These are phyloP conservation scores for Ciconia nigra DNA, from an alignment of 2,797 vertebrate genomes.

Conservation along the genomic window DNA sequence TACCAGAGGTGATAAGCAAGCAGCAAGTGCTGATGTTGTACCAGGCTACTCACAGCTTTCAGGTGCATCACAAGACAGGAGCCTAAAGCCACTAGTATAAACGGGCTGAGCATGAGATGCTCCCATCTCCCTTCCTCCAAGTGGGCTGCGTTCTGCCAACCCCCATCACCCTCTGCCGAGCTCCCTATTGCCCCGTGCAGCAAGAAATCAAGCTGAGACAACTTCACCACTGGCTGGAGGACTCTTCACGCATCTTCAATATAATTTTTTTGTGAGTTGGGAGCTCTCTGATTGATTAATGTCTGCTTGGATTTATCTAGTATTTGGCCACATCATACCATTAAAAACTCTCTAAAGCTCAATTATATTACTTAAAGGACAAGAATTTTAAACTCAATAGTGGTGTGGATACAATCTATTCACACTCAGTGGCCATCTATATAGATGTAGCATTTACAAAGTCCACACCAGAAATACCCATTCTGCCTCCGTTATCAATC, in stretches of 20 bases:
- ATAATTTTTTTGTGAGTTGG: neutral
- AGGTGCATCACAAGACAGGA: neutral
- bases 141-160: neutral
- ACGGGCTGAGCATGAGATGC: neutral
- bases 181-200: rapidly evolving
- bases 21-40: neutral
- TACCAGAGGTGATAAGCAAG: neutral
- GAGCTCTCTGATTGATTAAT: neutral
- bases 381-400: neutral
- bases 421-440: too few relatives aligned
- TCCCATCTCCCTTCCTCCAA: neutral
- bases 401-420: neutral
- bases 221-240: neutral
- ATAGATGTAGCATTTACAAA: neutral
- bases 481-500: neutral
- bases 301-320: neutral
- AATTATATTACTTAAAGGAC: neutral
- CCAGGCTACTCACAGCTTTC: neutral
- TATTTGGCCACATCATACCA: neutral
- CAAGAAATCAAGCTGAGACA: neutral
- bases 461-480: neutral
- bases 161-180: neutral
- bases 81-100: neutral
- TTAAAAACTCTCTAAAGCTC: neutral
- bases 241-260: neutral